Evolutionary conservation across 2,888 invertebrate species (phyloP), one percentile per base, ranked within the genome.

Genomic region (Dryobotodes eremita): DNA sequence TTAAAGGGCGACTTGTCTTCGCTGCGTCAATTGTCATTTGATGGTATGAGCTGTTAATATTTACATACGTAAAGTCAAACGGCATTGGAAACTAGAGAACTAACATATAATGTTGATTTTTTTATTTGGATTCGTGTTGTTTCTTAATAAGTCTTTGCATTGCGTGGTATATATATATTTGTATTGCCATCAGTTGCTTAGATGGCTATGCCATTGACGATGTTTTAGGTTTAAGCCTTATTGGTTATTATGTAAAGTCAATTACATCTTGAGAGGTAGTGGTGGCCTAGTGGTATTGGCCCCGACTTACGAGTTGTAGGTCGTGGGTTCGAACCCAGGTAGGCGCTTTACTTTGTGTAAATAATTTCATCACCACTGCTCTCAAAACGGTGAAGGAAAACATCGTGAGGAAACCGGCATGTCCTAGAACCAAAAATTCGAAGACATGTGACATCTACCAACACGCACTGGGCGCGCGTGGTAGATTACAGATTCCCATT

Each of bases 41-140:
- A 83, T 86, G 71, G 46, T 86, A 79, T 84, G 75, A 84, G 84
- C 64, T 80, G 86, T 79, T 83, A 71, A 86, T 79, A 83, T 86
- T 79, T 86, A 79, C 86, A 83, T 70, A 83, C 72, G 70, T 71
- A 50, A 71, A 71, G 66, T 68, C 71, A 75, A 75, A 86, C 79
- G 53, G 74, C 86, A 73, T 69, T 69, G 55, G 57, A 42, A 65
- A 66, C 62, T 66, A 55, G 65, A 59, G 66, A 73, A 84, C 62
- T 75, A 64, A 77, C 78, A 75, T 86, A 78, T 71, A 48, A 80
- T 62, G 80, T 65, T 69, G 26, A 79, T 55, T 79, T 68, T 82
- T 79, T 62, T 79, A 83, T 84, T 79, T 84, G 57, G 46, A 46
- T 68, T 79, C 17, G 48, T 50, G 66, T 57, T 46, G 61, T 48